Conservation (phyloP, 2,888 invertebrate genomes). For the Clunio marinus region DNA sequence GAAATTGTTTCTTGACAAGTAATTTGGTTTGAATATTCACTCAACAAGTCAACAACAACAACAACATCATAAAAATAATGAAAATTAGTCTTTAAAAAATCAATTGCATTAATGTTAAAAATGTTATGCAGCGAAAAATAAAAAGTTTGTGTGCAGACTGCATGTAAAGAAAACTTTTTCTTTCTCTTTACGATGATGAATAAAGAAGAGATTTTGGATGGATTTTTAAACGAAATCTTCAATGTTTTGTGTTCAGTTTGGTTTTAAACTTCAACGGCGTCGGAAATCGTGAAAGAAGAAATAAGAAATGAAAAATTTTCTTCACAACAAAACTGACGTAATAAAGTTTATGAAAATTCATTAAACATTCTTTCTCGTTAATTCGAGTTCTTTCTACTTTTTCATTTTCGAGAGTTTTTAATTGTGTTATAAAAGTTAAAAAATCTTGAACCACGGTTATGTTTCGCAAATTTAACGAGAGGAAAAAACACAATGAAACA, state of each 20-base stretch:
- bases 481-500: no score
- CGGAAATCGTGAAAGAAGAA: conserved; percentile 9
- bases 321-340: background rate
- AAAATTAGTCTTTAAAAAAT: no score
- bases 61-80: no score
- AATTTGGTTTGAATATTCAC: no score
- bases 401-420: background rate
- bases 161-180: background rate
- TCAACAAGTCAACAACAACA: no score
- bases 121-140: background rate
- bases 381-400: no score
- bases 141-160: background rate
- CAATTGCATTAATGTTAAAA: no score
- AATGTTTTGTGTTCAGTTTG: conserved; percentile 32
- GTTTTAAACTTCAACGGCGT: conserved; percentile 32
- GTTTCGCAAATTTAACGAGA: no score
- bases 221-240: background rate
- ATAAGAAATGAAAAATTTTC: conserved; percentile 6
- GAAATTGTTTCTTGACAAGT: no score
- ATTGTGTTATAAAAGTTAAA: background rate
- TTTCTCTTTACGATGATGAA: background rate
- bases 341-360: no score
- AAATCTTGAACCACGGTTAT: background rate
- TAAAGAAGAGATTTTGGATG: conserved; percentile 3
- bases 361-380: no score